Conservation (phyloP, 2,113 vertebrate species). For the Ellobius talpinus region DNA sequence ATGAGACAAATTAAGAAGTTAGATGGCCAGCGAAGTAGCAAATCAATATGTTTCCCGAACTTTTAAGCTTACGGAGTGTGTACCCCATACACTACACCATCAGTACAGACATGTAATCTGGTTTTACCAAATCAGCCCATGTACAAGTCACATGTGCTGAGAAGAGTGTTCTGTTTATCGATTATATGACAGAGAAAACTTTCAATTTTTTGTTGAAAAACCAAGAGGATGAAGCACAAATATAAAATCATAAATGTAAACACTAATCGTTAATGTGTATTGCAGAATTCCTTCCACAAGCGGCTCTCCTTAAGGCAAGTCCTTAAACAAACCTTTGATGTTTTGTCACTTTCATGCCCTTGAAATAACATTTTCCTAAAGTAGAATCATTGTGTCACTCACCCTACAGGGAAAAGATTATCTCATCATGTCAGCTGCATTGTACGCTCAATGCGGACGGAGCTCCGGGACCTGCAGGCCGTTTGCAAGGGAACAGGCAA, state of each 20-base stretch:
- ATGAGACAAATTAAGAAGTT: constrained; percentile 19
- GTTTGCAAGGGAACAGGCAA: rapidly evolving
- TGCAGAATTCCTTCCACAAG: background rate
- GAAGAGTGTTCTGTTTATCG: background rate
- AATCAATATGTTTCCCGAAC: background rate
- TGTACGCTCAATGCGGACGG: background rate
- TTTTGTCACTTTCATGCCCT: constrained; percentile 20
- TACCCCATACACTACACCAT: background rate
- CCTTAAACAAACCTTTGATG: background rate
- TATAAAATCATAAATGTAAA: background rate
- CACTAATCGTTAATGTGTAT: background rate
- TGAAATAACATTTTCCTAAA: background rate
- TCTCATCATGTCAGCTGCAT: background rate
- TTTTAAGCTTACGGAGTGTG: background rate
- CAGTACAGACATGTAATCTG: background rate
- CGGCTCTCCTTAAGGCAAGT: background rate
- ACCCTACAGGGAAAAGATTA: background rate
- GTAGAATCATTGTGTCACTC: background rate
- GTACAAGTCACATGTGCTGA: background rate
- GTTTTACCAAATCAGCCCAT: background rate
- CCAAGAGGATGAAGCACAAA: background rate
- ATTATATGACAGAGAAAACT: background rate
- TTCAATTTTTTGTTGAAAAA: background rate
- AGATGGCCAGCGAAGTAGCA: background rate
- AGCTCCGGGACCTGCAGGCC: rapidly evolving